Conservation (phyloP, 2,888 invertebrate species). For the Aphidius colemani region DNA sequence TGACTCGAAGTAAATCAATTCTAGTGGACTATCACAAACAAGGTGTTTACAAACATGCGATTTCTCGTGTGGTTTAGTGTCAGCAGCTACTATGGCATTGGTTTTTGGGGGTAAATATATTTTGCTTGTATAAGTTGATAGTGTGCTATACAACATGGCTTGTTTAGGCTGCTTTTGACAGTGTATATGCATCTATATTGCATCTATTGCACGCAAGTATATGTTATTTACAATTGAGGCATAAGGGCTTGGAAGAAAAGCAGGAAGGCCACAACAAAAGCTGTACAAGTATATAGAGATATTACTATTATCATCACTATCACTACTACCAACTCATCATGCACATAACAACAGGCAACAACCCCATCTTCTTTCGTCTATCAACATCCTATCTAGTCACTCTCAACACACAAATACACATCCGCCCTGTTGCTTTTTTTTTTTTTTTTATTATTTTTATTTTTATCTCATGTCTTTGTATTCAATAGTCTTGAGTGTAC, state of each 20-base stretch:
- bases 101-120: too few species aligned
- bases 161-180: constrained; percentile 20
- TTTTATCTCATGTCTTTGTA: constrained; percentile 17
- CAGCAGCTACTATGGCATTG: too few species aligned
- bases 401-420: constrained; percentile 31
- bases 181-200: neutral
- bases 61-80: too few species aligned
- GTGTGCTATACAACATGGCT: neutral
- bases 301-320: constrained; percentile 7
- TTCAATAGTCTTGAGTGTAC: neutral
- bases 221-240: constrained; percentile 3
- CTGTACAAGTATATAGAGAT: constrained; percentile 28
- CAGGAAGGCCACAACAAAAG: neutral
- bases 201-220: constrained; percentile 10
- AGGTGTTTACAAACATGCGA: too few species aligned
- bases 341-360: neutral
- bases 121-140: too few species aligned
- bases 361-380: constrained; percentile 33
- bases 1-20: too few species aligned
- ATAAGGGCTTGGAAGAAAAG: constrained; percentile 7
- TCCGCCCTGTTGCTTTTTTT: constrained; percentile 46
- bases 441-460: constrained; percentile 23
- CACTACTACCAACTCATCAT: constrained; percentile 12
- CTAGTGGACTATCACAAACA: too few species aligned
- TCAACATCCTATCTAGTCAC: constrained; percentile 41